Base-by-base conservation (phyloP, 2,888 invertebrate species). In the Melieria crassipennis region DNA sequence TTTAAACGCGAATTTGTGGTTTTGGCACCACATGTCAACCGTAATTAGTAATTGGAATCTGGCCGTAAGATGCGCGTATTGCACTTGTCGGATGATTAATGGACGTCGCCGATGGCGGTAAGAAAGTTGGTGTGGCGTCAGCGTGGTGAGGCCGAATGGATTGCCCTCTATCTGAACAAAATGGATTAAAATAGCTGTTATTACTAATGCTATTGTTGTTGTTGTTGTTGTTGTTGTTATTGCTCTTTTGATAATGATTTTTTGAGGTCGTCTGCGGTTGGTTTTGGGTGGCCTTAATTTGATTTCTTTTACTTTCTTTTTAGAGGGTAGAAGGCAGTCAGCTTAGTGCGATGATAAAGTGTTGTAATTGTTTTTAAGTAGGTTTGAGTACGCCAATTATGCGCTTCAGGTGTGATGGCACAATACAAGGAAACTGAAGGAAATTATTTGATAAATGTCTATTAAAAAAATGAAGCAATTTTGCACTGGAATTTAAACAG, bases 11-110 rank as follows among this genome's bases (percentile, higher is more conserved):
- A 65, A 55, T 67, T 73, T 64, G 77, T 77, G 80, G 77, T 78
- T 78, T 78, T 79, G 80, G 82, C 80, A 80, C 80, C 81, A 82
- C 80, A 82, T 82, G 82, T 82, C 82, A 82, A 81, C 80, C 79
- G 77, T 81, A 82, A 82, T 82, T 81, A 81, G 79, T 79, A 69
- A 70, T 70, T 70, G 68, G 66, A 73, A 73, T 72, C 70, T 67
- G 56, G 30, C 69, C 67, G 69, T 52, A 75, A 75, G 72, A 75
- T 65, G 72, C 72, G 69, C 73, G 56, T 61, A 66, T 66, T 75
- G 77, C 78, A 79, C 77, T 79, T 81, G 78, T 75, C 78, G 74
- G 76, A 80, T 81, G 81, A 82, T 82, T 80, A 81, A 82, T 82
- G 77, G 77, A 74, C 73, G 77, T 76, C 73, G 75, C 77, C 73